Evolutionary conservation across 2,113 vertebrate species (phyloP).

Genomic region (Ctenodactylus gundi): DNA sequence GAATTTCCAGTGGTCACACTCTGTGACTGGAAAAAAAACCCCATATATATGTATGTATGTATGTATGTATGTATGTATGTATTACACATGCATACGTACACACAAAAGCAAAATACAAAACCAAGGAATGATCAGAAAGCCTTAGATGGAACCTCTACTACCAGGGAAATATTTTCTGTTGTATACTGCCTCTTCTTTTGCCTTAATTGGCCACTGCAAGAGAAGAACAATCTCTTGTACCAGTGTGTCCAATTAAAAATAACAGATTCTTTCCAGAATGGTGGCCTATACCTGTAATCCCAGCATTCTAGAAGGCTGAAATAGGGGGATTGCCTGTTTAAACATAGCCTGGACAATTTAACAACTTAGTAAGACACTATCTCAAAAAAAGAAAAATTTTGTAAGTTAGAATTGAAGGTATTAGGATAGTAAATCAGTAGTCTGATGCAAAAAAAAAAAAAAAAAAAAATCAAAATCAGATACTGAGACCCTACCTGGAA

Average conservation of each 20-base stretch:
- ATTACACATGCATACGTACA: too few species aligned
- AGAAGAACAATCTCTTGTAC: too few species aligned
- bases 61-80: too few species aligned
- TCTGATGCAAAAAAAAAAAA: slow-evolving; percentile 3
- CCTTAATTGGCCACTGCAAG: not conserved
- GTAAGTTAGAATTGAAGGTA: not conserved
- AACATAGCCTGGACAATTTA: not conserved
- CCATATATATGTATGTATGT: too few species aligned
- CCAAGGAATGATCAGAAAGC: not conserved
- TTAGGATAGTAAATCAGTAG: not conserved
- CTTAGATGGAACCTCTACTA: not conserved
- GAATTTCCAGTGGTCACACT: not conserved
- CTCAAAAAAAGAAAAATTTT: not conserved
- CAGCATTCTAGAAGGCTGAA: not conserved
- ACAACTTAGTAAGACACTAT: not conserved
- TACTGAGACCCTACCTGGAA: not conserved
- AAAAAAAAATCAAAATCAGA: not conserved
- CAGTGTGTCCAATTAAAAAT: not conserved
- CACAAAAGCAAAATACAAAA: not conserved
- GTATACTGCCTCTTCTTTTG: not conserved
- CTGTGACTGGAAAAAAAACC: not conserved
- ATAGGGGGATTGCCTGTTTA: not conserved
- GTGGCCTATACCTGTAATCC: not conserved
- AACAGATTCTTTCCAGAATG: not conserved
- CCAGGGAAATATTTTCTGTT: not conserved